Base-by-base conservation (phyloP, 2,888 invertebrate species). In the Stenchaetothrips biformis region DNA sequence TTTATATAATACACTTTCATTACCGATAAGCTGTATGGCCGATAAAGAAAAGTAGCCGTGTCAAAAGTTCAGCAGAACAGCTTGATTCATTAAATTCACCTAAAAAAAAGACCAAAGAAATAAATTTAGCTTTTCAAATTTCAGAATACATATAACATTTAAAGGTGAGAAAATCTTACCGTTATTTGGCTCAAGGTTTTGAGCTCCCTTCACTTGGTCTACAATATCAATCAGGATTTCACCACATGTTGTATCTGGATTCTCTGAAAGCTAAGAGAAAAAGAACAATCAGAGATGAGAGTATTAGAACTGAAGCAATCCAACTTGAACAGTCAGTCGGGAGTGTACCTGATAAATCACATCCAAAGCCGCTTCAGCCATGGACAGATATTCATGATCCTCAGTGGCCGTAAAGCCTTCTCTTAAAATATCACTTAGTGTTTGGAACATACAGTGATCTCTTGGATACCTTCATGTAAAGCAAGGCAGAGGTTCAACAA, bases 281-380 rank as follows among this genome's bases (percentile, higher is more conserved):
- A 11, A 53, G 16, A 53, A 53, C 53, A 13, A 53, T 53, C 18
- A 37, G 37, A 37, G 4, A 37, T 37, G 37, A 37, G 37, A 53
- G 13, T 7, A 13, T 11, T 18, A 4, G 13, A 53, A 18, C 18
- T 18, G 6, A 53, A 18, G 18, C 53, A 53, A 53, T 18, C 53
- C 53, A 53, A 53, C 53, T 18, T 37, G 13, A 53, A 53, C 6
- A 6, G 9, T 53, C 16, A 13, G 53, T 13, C 8, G 16, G 8
- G 13, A 18, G 59, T 16, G n/a, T 7, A 74, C 67, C 67, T 25
- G 21, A 25, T 83, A 93, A 83, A 92, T 89, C 67, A 89, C 89
- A 81, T 89, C 89, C 48, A 92, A 86, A 7, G 90, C 91, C 81
- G 90, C 88, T 80, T 89, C 88, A 74, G 90, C 88, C 84, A 92